These are phyloP conservation scores for Campaea margaritaria DNA, from an alignment of 2,888 invertebrate genomes.

Conservation along the genomic window DNA sequence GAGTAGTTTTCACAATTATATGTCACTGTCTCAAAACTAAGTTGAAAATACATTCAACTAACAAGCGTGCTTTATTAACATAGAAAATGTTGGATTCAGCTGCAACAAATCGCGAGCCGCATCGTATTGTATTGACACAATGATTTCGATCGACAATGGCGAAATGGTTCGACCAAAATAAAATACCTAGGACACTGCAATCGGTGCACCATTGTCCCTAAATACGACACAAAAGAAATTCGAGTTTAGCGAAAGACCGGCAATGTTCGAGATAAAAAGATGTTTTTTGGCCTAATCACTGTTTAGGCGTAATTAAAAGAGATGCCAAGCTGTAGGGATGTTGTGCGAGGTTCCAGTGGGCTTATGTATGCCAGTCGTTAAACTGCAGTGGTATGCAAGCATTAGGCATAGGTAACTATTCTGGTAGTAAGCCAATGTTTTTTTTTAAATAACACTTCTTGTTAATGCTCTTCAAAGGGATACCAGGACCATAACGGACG, in stretches of 20 bases:
- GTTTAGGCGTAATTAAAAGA: constrained; percentile 10
- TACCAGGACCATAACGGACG: no score
- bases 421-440: no score
- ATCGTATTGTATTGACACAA: constrained; percentile 70
- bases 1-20: no score
- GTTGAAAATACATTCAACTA: background rate
- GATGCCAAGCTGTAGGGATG: background rate
- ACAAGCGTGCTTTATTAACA: constrained; percentile 24
- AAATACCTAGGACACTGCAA: constrained; percentile 73
- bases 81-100: constrained; percentile 39
- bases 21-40: background rate
- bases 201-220: constrained; percentile 78
- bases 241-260: constrained; percentile 61
- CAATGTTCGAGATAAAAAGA: constrained; percentile 54
- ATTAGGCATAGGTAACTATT: no score
- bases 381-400: background rate
- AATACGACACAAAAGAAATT: constrained; percentile 72
- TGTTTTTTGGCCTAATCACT: constrained; percentile 45
- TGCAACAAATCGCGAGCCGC: constrained; percentile 52
- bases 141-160: constrained; percentile 67
- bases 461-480: no score
- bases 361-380: background rate
- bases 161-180: constrained; percentile 71
- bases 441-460: no score
- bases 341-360: background rate